Percentiles rank a stretch among this genome's conserved stretches.
These are phyloP conservation scores for Colletes collaris DNA, from an alignment of 2,888 invertebrate species.

Conservation along the genomic window DNA sequence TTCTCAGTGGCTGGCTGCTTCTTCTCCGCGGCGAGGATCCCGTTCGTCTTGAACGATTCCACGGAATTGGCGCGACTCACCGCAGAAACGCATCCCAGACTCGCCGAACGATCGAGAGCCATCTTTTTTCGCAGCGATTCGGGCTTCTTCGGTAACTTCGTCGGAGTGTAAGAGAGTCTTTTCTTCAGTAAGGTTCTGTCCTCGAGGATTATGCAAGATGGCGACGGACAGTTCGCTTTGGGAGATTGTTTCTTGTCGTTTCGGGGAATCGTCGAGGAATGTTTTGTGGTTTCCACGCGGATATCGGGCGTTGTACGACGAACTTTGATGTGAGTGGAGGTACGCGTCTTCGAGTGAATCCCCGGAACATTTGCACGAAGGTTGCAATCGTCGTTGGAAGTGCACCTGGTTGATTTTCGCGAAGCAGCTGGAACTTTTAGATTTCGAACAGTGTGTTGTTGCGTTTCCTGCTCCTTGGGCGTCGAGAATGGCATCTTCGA, in stretches of 20 bases:
- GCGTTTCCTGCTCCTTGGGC: conserved; percentile 40
- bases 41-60: background rate
- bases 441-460: conserved; percentile 11
- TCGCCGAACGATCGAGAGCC: conserved; percentile 76
- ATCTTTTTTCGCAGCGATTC: conserved; percentile 72
- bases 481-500: conserved; percentile 63
- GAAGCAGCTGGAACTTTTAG: conserved; percentile 29
- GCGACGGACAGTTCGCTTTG: conserved; percentile 51
- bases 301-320: conserved; percentile 40
- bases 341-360: conserved; percentile 42
- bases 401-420: conserved; percentile 28
- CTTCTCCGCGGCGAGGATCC: background rate
- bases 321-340: conserved; percentile 19
- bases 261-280: conserved; percentile 25
- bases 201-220: conserved; percentile 79
- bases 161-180: conserved; percentile 72
- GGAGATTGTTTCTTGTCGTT: conserved; percentile 63
- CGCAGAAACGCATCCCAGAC: conserved; percentile 75
- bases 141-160: conserved; percentile 75
- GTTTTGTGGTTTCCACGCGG: conserved; percentile 36
- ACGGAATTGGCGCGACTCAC: conserved; percentile 25
- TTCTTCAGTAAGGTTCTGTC: conserved; percentile 79
- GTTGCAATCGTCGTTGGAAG: conserved; percentile 27
- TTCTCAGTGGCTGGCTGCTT: background rate
- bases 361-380: conserved; percentile 9